Conservation (phyloP, 2,888 invertebrate genomes). For the Drosophila lacicola region DNA sequence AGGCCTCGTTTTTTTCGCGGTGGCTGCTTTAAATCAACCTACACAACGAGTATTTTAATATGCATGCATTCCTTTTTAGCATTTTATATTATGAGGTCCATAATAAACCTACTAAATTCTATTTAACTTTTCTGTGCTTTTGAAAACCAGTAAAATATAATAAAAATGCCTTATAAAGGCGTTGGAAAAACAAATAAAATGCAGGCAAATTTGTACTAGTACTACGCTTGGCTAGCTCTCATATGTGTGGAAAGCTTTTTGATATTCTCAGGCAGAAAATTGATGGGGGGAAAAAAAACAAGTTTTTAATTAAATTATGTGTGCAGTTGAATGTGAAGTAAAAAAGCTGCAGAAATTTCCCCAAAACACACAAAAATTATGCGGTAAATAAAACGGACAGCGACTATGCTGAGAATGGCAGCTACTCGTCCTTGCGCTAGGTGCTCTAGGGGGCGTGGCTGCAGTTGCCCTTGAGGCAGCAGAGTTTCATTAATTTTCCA, state of each 20-base stretch:
- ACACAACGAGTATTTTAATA: constrained; percentile 26
- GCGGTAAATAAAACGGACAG: constrained; percentile 65
- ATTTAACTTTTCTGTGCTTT: constrained; percentile 65
- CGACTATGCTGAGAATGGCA: constrained; percentile 1
- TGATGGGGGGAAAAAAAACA: constrained; percentile 16
- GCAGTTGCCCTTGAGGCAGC: constrained; percentile 62
- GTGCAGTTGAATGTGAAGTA: constrained; percentile 74
- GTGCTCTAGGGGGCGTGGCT: constrained; percentile 20
- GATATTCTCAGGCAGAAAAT: constrained; percentile 47
- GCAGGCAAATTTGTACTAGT: constrained; percentile 50
- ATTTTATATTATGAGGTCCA: constrained; percentile 45
- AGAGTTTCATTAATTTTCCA: constrained; percentile 82
- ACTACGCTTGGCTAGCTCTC: constrained; percentile 41
- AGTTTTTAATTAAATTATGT: constrained; percentile 77
- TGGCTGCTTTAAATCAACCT: constrained; percentile 31
- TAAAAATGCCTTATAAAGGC: constrained; percentile 56
- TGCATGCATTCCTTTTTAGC: constrained; percentile 40
- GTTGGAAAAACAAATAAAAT: constrained; percentile 58
- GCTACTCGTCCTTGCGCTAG: neutral
- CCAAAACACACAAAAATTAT: constrained; percentile 60
- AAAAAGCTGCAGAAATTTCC: constrained; percentile 37
- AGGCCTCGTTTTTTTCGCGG: constrained; percentile 19
- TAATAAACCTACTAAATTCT: constrained; percentile 79
- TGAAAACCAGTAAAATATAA: constrained; percentile 50
- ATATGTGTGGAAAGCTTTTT: constrained; percentile 59